Base-by-base conservation (phyloP, 2,888 invertebrate species). In the Stictocephala bisonia region DNA sequence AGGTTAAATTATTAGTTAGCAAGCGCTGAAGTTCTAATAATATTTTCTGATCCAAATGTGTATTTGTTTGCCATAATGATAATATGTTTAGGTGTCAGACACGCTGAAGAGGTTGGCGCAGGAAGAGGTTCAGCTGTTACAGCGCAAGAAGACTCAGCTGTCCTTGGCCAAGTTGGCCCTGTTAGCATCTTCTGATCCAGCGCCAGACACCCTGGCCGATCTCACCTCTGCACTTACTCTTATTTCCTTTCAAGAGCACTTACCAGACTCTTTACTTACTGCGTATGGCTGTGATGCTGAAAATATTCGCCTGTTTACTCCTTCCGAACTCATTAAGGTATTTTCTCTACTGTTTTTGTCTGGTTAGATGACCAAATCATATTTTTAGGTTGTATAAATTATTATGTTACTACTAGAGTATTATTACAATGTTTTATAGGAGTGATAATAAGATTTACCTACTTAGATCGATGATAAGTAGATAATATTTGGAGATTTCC, bases 111-210 rank as follows among this genome's bases (percentile, higher is more conserved):
- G 87, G 73, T 83, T 92, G 69, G 90, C 90, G 0, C 82, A 84
- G 35, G 85, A 86, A 15, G 95, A 95, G 64, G 56, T 56, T 1
- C 60, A 58, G 29, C 29, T 71, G 18, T 40, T 76, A 3, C 51
- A 70, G 7, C 48, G 60, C 13, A 75, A 70, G 50, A 64, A 75
- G 22, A 27, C 56, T 11, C 64, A 64, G 44, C 86, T 95, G 1
- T 95, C 96, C 13, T 85, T 96, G 44, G 90, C 93, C 29, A 97
- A 96, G 84, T 85, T 97, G 74, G 89, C 92, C 77, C 86, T 89
- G 64, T 81, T 91, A 13, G 91, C 85, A 77, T 79, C 84, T 79
- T 82, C 82, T 78, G 84, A 85, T 7, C 29, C 64, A 6, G 18
- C 9, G 35, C 35, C 35, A 35, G 82, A 84, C 24, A 86, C 86